Evolutionary conservation across 2,113 vertebrate species (phyloP).

Genomic region (Gopherus evgoodei): DNA sequence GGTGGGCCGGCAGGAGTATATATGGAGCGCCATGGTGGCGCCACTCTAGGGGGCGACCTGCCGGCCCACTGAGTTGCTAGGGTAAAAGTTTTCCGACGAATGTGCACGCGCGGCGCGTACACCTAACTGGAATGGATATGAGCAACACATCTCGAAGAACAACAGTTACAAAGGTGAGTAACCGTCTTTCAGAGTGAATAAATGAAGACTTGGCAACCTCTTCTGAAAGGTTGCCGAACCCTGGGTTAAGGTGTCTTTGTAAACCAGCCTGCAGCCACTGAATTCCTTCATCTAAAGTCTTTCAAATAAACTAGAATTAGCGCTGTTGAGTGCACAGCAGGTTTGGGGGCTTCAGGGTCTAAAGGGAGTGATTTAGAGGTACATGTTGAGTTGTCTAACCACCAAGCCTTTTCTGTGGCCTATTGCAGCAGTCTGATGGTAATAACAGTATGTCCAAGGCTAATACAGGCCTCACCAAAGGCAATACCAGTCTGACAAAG

Average conservation of each 20-base stretch:
- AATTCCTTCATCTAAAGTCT: background rate
- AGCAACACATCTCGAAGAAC: too few relatives aligned
- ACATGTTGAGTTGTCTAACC: slow-evolving; percentile 21
- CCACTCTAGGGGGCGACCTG: too few relatives aligned
- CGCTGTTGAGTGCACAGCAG: background rate
- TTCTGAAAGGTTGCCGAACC: too few relatives aligned
- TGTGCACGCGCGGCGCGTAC: too few relatives aligned
- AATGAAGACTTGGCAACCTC: too few relatives aligned
- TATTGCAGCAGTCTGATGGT: slow-evolving; percentile 77
- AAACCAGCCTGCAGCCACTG: rapidly evolving
- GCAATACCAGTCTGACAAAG: slow-evolving; percentile 78
- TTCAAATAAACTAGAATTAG: background rate
- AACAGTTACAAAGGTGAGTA: too few relatives aligned
- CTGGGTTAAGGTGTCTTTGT: background rate
- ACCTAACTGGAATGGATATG: too few relatives aligned
- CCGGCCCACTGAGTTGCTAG: too few relatives aligned
- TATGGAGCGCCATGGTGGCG: too few relatives aligned
- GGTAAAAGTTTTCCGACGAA: too few relatives aligned
- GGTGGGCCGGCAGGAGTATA: too few relatives aligned
- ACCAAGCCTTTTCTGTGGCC: slow-evolving; percentile 70
- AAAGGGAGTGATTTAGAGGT: background rate
- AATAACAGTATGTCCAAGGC: slow-evolving; percentile 80
- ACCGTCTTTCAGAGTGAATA: too few relatives aligned
- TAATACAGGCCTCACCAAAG: slow-evolving; percentile 78
- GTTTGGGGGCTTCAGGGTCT: background rate